phyloP scores from a whole-genome alignment of 2,113 vertebrate species.

The Dipodomys merriami region DNA sequence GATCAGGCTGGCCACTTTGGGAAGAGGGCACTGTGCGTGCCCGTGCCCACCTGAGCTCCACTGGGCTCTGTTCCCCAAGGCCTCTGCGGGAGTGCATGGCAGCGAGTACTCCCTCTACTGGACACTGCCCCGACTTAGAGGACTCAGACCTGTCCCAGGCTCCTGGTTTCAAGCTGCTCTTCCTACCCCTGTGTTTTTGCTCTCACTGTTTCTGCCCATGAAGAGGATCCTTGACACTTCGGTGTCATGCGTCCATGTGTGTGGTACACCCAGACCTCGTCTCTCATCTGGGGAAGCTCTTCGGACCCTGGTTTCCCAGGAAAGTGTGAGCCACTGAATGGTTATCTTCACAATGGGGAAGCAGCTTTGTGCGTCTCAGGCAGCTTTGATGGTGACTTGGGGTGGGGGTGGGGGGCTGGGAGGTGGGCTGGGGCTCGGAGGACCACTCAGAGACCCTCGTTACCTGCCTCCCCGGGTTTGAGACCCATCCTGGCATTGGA shows the following conservation, averaged over 20 bases:
- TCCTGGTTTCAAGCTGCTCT: too few relatives aligned
- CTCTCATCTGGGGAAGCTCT: neutral
- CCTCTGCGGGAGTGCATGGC: neutral
- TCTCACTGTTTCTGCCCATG: neutral
- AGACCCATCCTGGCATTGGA: neutral
- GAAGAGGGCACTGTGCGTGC: too few relatives aligned
- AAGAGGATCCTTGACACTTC: too few relatives aligned
- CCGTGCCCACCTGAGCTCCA: neutral
- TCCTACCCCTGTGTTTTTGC: neutral
- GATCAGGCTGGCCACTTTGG: neutral
- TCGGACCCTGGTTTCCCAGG: neutral
- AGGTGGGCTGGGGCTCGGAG: too few relatives aligned
- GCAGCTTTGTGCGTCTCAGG: neutral
- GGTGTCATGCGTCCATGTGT: neutral
- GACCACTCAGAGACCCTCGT: neutral
- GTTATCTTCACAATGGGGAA: neutral
- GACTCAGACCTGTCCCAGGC: too few relatives aligned
- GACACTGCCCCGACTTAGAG: neutral
- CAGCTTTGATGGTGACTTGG: neutral
- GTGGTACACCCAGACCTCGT: neutral
- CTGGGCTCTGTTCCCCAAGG: neutral
- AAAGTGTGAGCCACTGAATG: neutral
- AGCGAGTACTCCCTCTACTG: neutral
- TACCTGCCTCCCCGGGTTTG: too few relatives aligned
- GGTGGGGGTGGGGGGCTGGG: too few relatives aligned